phyloP scores from a whole-genome alignment of 1,140 invertebrate genomes.

The Drosophila subobscura region DNA sequence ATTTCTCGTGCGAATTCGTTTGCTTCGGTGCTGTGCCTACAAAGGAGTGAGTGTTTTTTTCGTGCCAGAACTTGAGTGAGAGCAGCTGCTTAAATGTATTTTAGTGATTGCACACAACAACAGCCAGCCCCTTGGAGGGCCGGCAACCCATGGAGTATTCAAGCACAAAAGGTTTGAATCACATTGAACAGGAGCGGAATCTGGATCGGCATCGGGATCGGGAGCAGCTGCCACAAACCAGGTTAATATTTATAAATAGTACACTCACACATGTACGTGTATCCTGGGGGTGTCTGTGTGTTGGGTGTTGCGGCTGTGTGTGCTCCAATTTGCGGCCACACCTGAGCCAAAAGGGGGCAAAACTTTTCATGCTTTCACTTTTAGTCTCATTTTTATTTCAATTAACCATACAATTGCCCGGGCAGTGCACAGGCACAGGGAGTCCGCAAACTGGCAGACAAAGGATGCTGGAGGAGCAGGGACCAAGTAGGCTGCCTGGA shows the following conservation, averaged over 20 bases:
- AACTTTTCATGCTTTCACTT: slow-evolving; percentile 40
- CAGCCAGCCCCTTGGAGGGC: slow-evolving; percentile 83
- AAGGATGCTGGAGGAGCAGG: slow-evolving; percentile 6
- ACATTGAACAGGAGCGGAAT: slow-evolving; percentile 48
- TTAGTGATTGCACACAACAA: slow-evolving; percentile 70
- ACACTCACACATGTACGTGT: slow-evolving; percentile 6
- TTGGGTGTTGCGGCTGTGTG: slow-evolving; percentile 4
- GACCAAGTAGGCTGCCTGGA: slow-evolving; percentile 15
- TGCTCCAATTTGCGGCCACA: slow-evolving; percentile 73
- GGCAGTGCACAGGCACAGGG: slow-evolving; percentile 16
- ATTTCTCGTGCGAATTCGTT: slow-evolving; percentile 27
- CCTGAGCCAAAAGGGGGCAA: slow-evolving; percentile 46
- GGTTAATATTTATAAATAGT: slow-evolving; percentile 61
- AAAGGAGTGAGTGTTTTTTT: slow-evolving; percentile 15
- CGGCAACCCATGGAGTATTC: slow-evolving; percentile 84
- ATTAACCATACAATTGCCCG: slow-evolving; percentile 73
- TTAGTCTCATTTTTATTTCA: slow-evolving; percentile 51
- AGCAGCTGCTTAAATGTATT: slow-evolving; percentile 83
- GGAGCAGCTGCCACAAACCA: slow-evolving; percentile 50
- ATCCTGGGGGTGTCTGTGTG: slow-evolving; percentile 1
- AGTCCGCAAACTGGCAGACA: background rate
- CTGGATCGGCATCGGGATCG: slow-evolving; percentile 1
- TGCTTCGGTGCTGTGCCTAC: background rate
- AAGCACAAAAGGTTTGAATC: slow-evolving; percentile 78
- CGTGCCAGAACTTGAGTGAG: slow-evolving; percentile 23